Evolutionary conservation across 2,113 vertebrate species (phyloP), one percentile per base, ranked within the genome.

Genomic region (Anhinga rufa): DNA sequence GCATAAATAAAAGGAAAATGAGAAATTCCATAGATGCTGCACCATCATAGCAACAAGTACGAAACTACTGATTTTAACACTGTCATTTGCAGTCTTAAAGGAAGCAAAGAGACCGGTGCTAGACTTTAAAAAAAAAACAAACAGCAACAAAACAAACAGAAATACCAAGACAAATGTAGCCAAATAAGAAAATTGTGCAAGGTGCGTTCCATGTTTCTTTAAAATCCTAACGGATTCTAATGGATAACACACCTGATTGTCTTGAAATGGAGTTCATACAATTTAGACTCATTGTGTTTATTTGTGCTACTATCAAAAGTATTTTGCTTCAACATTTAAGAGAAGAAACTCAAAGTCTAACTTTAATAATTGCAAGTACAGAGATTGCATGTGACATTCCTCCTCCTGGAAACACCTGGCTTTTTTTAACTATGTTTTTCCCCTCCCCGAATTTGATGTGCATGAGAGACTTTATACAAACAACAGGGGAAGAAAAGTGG

Each of bases 401-500:
- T 55, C 32, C n/a, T 76, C 28, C 52, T 28, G 57, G 64, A 64
- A 92, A 84, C 20, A 91, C 49, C 34, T 66, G 40, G 10, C 10
- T 64, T 57, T 61, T 70, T 74, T 62, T 65, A 92, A 77, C 48
- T 16, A 34, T 46, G 9, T n/a, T 86, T 61, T 22, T 16, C 51
- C 11, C 18, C 65, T 46, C 70, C 40, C 38, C 4, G 4, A 15
- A 79, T 93, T 46, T 82, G 89, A 92, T 66, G 38, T 29, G 70
- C 81, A 85, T 92, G 89, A 91, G 46, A 54, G 58, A 92, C 26
- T 87, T 91, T 20, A 80, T 9, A 91, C 74, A 96, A 97, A 92
- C 7, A 84, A 46, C 40, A 85, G 3, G 13, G 34, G 10, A 85
- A 91, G 78, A 91, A 85, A 95, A 87, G 90, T 84, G 0, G 49